Base-by-base conservation (phyloP, 1,140 invertebrate genomes). In the Periplaneta americana region DNA sequence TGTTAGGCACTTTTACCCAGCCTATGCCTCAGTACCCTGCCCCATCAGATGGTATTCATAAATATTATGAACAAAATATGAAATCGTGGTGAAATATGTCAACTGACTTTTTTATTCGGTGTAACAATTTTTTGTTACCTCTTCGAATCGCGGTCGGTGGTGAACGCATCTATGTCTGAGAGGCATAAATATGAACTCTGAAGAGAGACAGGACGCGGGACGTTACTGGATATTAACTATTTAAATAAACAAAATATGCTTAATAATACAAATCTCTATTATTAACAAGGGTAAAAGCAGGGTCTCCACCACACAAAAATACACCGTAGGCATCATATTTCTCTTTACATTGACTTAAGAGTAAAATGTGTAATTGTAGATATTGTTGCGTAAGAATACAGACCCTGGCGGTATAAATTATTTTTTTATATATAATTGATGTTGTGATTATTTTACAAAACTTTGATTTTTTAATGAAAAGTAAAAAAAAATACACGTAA, bases 221-320 rank as follows among this genome's bases (percentile, higher is more conserved):
- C 80, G 80, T 80, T 80, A 75, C 80, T 80, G 80, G 74, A 66
- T 80, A 36, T 78, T 78, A 78, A 78, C 15, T 78, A 78, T 78
- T 78, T 78, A 78, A 37, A 37, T 78, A 36, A 78, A 37, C 28
- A 37, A 28, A 66, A 66, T 66, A 66, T 28, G 48, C 48, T 66
- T 66, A 66, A 66, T 66, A n/a, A 66, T 66, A 28, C 48, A 66
- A 66, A 66, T 66, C 17, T 22, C 6, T 66, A 28, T 78, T 36
- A 75, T 80, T 36, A 66, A 66, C 28, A 28, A 75, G 34, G 80
- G 80, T 48, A 80, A 32, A 75, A 33, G 80, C 80, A 80, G 80
- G 80, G 80, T 80, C 34, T 80, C 17, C 33, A 48, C 35, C 77
- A 78, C 35, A 78, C 35, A 78, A 78, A 37, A 80, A 75, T 48